Percentiles rank a stretch among this genome's conserved stretches.
Evolutionary conservation across 2,797 vertebrate genomes (phyloP).

Genomic region (Coluber constrictor): DNA sequence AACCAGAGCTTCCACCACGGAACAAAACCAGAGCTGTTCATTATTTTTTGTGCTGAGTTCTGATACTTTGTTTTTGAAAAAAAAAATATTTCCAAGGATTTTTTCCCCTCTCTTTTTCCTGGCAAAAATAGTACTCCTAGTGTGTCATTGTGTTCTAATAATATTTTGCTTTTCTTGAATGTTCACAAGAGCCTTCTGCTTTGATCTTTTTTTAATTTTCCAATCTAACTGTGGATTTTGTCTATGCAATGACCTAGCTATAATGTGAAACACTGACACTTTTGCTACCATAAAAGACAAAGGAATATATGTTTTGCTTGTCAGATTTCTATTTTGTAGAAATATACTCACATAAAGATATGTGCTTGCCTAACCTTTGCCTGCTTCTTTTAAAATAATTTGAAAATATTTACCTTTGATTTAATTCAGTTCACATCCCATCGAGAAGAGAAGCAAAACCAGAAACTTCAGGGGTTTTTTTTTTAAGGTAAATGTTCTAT

Average conservation of each 20-base stretch:
- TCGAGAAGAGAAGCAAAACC: background rate
- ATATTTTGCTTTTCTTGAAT: background rate
- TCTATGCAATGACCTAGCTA: background rate
- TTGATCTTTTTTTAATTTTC: background rate
- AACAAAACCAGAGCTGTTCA: background rate
- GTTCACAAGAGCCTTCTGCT: background rate
- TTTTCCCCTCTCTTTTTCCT: background rate
- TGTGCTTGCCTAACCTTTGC: background rate
- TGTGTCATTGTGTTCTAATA: slow-evolving; percentile 17
- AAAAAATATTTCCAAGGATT: slow-evolving; percentile 40
- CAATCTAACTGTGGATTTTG: background rate
- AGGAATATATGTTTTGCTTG: background rate
- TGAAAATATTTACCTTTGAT: background rate
- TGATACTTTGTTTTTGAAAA: background rate
- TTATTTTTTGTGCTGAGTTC: slow-evolving; percentile 14
- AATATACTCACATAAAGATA: background rate
- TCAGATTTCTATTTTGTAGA: background rate
- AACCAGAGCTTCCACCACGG: background rate
- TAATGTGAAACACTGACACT: background rate
- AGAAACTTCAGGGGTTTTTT: background rate
- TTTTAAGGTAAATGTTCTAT: background rate
- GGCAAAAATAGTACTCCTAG: slow-evolving; percentile 19
- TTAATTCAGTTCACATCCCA: background rate
- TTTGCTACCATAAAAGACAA: background rate
- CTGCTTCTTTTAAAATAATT: background rate